A percentile compares a stretch with the other conserved stretches of the same genome.
These are phyloP conservation scores for Xanthia icteritia DNA, from an alignment of 2,888 invertebrate species.

Conservation along the genomic window DNA sequence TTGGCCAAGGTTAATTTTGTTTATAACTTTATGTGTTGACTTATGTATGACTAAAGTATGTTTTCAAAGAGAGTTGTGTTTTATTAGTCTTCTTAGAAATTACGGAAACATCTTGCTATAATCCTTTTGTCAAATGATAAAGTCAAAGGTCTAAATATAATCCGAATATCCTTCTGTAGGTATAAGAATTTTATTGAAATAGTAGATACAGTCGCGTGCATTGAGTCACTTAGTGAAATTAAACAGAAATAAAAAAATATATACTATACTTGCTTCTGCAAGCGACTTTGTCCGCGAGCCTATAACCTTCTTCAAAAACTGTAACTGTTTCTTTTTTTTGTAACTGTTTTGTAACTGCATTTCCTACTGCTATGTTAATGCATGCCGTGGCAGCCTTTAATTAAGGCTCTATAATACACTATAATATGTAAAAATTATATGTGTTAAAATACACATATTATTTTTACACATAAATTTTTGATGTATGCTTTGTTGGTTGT, in stretches of 20 bases:
- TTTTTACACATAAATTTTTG: no score
- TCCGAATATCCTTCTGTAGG: background rate
- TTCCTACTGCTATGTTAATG: no score
- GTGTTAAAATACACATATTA: no score
- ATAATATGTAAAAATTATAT: no score
- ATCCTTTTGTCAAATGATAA: background rate
- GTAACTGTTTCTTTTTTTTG: no score
- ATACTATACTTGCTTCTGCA: background rate
- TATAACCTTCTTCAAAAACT: no score
- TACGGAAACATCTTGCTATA: background rate
- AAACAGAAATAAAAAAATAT: background rate
- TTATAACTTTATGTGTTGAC: conserved; percentile 10
- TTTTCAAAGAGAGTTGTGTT: background rate
- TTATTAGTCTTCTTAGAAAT: background rate
- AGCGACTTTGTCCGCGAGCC: no score
- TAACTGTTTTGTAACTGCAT: no score
- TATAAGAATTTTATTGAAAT: background rate
- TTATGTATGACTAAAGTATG: no score
- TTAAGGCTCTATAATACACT: no score
- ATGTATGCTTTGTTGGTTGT: no score
- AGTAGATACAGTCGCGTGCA: background rate
- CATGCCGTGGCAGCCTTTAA: no score
- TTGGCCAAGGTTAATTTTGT: conserved; percentile 23
- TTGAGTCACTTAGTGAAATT: background rate
- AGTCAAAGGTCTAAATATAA: background rate